Conservation (phyloP, 2,888 invertebrate species). For the Dimorphilus gyrociliatus region DNA sequence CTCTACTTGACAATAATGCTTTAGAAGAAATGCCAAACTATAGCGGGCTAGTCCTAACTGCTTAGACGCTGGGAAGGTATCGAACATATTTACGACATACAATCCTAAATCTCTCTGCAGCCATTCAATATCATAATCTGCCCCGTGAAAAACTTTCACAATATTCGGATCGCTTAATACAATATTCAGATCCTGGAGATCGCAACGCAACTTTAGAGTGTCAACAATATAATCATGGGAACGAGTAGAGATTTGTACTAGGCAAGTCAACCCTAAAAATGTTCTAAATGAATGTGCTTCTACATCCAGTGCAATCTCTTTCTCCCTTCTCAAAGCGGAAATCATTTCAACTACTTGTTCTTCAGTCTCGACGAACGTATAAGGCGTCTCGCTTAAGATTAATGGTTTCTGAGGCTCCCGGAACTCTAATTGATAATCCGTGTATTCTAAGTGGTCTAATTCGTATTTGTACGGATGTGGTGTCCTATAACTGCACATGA, state of each 20-base stretch:
- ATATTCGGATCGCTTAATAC: constrained; percentile 74
- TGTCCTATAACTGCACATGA: constrained; percentile 42
- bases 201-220: constrained; percentile 61
- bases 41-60: constrained; percentile 51
- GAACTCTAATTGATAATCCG: constrained; percentile 41
- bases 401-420: constrained; percentile 38
- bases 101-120: constrained; percentile 83
- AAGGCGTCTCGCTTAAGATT: constrained; percentile 47
- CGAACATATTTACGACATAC: constrained; percentile 91
- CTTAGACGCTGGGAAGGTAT: constrained; percentile 74
- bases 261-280: constrained; percentile 82
- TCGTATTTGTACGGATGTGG: constrained; percentile 78
- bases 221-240: constrained; percentile 73
- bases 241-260: constrained; percentile 72
- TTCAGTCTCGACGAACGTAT: constrained; percentile 51
- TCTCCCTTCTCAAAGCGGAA: constrained; percentile 48
- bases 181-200: constrained; percentile 64
- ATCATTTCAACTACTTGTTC: constrained; percentile 50
- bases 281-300: constrained; percentile 66
- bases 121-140: constrained; percentile 73
- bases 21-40: constrained; percentile 57
- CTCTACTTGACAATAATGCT: constrained; percentile 57
- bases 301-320: constrained; percentile 71
- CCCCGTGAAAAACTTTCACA: constrained; percentile 84
- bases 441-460: constrained; percentile 53